Evolutionary conservation across 2,113 vertebrate species (phyloP).

Genomic region (Zosterops japonicus): DNA sequence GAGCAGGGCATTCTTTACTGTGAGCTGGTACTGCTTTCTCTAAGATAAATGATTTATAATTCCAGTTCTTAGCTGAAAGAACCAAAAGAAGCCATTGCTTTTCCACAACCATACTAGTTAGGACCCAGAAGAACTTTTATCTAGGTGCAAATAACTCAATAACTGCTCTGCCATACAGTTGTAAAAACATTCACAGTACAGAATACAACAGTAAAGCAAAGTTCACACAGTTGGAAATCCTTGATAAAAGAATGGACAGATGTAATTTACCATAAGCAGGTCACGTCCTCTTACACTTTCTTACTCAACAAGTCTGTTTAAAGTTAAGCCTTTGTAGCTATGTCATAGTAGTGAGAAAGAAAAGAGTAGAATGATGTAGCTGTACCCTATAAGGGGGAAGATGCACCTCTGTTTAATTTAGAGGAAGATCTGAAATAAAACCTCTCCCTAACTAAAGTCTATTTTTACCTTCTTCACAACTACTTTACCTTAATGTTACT

Average conservation of each 20-base stretch:
- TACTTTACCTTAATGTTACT: constrained; percentile 49
- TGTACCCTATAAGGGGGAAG: background rate
- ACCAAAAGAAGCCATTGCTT: background rate
- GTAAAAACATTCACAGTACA: background rate
- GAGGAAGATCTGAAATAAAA: constrained; percentile 33
- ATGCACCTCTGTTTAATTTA: constrained; percentile 19
- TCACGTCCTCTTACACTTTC: background rate
- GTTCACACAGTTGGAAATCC: background rate
- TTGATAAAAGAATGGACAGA: background rate
- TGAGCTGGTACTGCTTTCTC: background rate
- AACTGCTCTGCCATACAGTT: background rate
- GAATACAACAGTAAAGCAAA: background rate
- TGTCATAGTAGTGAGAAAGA: background rate
- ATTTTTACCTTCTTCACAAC: constrained; percentile 58
- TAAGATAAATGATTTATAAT: background rate
- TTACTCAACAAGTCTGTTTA: background rate
- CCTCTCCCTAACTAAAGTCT: constrained; percentile 12
- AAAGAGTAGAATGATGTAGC: background rate
- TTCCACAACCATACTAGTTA: background rate
- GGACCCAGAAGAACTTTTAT: background rate
- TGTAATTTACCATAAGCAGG: background rate
- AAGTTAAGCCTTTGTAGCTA: background rate
- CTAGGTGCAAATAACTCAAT: background rate
- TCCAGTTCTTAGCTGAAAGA: background rate
- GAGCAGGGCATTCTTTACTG: background rate